Evolutionary conservation across 2,888 invertebrate species (phyloP), one percentile per base, ranked within the genome.

Genomic region (Mellilla xanthometata): DNA sequence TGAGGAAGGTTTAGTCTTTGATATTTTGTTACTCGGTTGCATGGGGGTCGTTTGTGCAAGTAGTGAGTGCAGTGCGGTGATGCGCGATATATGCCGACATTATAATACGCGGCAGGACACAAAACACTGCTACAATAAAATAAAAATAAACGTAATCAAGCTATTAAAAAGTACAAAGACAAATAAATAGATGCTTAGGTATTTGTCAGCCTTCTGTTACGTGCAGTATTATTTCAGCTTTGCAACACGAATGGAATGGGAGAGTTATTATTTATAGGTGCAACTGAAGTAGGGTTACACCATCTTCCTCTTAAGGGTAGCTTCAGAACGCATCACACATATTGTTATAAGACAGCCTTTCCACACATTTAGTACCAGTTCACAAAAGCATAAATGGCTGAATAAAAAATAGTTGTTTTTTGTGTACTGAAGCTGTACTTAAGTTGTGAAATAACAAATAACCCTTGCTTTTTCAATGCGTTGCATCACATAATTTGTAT

Each of bases 181-280:
- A 53, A 55, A 53, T 58, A 63, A 62, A 63, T 57, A 54, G 60
- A 60, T 61, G 63, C 63, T 64, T 62, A 65, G 64, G 61, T 64
- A 65, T 57, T 55, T 56, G 57, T 69, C 72, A 73, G 69, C 70
- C 68, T 72, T 72, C 61, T 50, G 58, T 59, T 55, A 60, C 55
- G 60, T 57, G 60, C 60, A 64, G 56, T 60, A 66, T 52, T 62
- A 61, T 63, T 52, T 60, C 56, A 58, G 57, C 58, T 60, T 61
- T 3, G 19, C n/a, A 24, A 3, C 8, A 24, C n/a, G 24, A 24
- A 24, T 24, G 24, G 24, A 3, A 24, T 3, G 1, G 24, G 8
- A 19, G 6, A 3, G 4, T 19, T 1, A 19, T 1, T 19, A n/a
- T n/a, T n/a, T n/a, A 19, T 19, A 1, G 15, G 15, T 19, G 15